phyloP scores from a whole-genome alignment of 2,888 invertebrate species.

The Catotricha subobsoleta region DNA sequence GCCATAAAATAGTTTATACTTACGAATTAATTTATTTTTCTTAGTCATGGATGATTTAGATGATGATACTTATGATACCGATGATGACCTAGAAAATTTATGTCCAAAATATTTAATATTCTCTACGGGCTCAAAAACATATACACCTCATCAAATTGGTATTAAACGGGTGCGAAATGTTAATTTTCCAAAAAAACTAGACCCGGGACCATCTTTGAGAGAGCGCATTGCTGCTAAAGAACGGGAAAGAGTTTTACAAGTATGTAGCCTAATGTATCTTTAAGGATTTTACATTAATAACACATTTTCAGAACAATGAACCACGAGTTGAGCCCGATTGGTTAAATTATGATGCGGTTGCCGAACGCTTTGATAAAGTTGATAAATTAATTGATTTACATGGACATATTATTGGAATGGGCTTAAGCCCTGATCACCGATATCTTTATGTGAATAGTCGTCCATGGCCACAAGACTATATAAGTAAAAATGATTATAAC shows the following conservation, averaged over 20 bases:
- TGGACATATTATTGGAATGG: conserved; percentile 77
- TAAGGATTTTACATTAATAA: background rate
- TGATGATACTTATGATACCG: background rate
- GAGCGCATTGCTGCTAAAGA: conserved; percentile 36
- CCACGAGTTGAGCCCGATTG: conserved; percentile 43
- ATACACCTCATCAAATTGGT: conserved; percentile 70
- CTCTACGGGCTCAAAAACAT: conserved; percentile 65
- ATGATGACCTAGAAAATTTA: conserved; percentile 39
- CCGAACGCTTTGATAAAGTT: conserved; percentile 50
- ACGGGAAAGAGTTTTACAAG: conserved; percentile 11
- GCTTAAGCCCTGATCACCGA: conserved; percentile 65
- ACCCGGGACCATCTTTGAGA: conserved; percentile 47
- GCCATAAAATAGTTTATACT: background rate
- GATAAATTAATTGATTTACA: conserved; percentile 69
- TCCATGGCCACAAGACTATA: conserved; percentile 42
- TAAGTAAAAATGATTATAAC: background rate
- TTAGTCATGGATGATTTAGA: conserved; percentile 3
- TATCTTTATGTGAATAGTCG: conserved; percentile 55
- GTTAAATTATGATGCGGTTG: conserved; percentile 47
- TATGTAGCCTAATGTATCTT: background rate
- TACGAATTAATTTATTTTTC: background rate
- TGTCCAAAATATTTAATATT: conserved; percentile 46
- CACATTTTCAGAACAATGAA: conserved; percentile 17
- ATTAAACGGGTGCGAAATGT: conserved; percentile 55
- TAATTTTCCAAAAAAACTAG: conserved; percentile 45